These are phyloP conservation scores for Isurus oxyrinchus DNA, from an alignment of 2,113 vertebrate species.

Conservation along the genomic window DNA sequence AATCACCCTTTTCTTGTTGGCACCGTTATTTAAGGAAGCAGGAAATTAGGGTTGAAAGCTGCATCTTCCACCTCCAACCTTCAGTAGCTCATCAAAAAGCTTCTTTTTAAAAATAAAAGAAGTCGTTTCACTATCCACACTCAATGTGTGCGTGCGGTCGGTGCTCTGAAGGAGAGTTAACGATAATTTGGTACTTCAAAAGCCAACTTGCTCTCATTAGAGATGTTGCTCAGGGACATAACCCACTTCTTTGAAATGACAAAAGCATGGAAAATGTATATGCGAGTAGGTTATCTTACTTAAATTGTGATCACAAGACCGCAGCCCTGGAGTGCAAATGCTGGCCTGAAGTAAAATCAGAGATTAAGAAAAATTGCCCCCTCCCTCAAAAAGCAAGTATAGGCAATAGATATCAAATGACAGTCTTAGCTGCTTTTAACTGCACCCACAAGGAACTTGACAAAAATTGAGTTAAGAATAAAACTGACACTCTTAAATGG, in stretches of 20 bases:
- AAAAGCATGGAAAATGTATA: not conserved
- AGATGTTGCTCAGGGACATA: not conserved
- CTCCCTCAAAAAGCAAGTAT: not conserved
- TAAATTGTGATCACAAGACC: not conserved
- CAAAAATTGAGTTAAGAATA: not conserved
- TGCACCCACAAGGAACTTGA: not conserved
- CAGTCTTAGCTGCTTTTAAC: not conserved
- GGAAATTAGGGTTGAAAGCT: not conserved
- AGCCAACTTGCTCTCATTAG: not conserved
- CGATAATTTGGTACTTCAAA: not conserved
- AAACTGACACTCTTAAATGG: not conserved
- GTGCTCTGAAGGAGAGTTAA: not conserved
- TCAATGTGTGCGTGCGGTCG: too few relatives aligned
- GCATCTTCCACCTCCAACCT: not conserved
- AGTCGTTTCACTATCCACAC: not conserved
- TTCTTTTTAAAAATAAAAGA: not conserved
- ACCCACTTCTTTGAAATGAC: not conserved
- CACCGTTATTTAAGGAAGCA: not conserved
- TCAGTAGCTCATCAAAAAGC: not conserved
- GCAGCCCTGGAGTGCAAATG: not conserved
- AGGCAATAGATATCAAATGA: not conserved
- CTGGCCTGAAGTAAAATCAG: not conserved
- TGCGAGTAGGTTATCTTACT: not conserved
- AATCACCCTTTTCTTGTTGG: not conserved
- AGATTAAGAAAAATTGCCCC: not conserved